These are phyloP conservation scores for Hydrochoerus hydrochaeris DNA, from an alignment of 2,113 vertebrate genomes.

Conservation along the genomic window DNA sequence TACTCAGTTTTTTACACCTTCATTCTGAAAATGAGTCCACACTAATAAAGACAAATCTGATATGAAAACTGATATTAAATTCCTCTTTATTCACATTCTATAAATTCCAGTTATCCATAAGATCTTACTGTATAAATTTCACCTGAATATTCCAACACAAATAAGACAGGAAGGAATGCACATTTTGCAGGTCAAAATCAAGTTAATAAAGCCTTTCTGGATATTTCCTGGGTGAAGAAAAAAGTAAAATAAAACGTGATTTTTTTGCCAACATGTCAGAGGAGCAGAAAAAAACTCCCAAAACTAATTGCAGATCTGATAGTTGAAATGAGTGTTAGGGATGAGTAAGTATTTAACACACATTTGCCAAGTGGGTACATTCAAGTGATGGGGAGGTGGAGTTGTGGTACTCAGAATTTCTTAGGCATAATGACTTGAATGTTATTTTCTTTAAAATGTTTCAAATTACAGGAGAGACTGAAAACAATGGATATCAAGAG, in stretches of 20 bases:
- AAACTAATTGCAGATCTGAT: neutral
- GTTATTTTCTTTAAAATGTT: neutral
- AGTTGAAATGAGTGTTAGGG: neutral
- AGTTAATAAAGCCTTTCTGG: neutral
- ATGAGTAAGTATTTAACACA: neutral
- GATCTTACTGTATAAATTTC: neutral
- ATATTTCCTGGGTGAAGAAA: neutral
- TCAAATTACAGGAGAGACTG: neutral
- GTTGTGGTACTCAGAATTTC: neutral
- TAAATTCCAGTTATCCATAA: neutral
- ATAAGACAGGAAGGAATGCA: neutral
- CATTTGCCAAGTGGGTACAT: neutral
- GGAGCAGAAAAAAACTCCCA: accelerated
- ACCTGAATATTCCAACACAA: neutral
- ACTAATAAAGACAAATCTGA: neutral
- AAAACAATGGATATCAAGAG: neutral
- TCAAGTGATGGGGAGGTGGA: accelerated
- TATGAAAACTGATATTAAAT: neutral
- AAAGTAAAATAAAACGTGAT: neutral
- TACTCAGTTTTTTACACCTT: neutral
- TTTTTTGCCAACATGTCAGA: neutral
- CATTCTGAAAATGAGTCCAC: neutral
- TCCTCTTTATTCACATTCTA: neutral
- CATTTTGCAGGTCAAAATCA: neutral
- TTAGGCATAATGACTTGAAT: neutral